Percentiles rank a stretch among this genome's conserved stretches.
Evolutionary conservation across 2,113 vertebrate species (phyloP).

Genomic region (Odocoileus hemionus): DNA sequence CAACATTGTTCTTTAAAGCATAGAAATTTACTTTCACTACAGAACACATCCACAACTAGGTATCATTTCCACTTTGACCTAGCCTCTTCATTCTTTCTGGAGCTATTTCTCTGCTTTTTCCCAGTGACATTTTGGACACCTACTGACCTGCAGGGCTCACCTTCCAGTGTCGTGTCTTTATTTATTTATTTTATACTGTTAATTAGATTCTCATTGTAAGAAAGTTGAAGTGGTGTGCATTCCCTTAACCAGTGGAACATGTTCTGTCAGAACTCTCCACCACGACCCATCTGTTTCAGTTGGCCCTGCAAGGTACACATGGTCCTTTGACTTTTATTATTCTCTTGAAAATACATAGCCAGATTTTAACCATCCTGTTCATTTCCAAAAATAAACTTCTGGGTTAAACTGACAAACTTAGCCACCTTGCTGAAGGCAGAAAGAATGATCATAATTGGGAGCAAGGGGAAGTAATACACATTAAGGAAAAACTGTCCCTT

Average conservation of each 20-base stretch:
- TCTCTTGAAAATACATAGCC: not conserved
- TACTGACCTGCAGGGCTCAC: not conserved
- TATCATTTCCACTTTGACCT: not conserved
- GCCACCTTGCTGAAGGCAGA: not conserved
- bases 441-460: not conserved
- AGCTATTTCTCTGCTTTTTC: not conserved
- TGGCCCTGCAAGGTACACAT: not conserved
- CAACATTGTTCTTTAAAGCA: not conserved
- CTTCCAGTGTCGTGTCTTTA: not conserved
- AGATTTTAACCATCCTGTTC: not conserved
- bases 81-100: not conserved
- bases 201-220: not conserved
- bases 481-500: slow-evolving; percentile 5
- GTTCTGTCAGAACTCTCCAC: not conserved
- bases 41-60: not conserved
- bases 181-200: not conserved
- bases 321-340: not conserved
- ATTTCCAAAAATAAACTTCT: not conserved
- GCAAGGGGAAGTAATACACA: not conserved
- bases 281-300: not conserved
- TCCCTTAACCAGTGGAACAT: not conserved
- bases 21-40: not conserved
- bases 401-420: not conserved
- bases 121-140: not conserved
- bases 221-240: not conserved